Conservation (phyloP, 35 echinoderm and acorn worm species). For the Strongylocentrotus purpuratus region DNA sequence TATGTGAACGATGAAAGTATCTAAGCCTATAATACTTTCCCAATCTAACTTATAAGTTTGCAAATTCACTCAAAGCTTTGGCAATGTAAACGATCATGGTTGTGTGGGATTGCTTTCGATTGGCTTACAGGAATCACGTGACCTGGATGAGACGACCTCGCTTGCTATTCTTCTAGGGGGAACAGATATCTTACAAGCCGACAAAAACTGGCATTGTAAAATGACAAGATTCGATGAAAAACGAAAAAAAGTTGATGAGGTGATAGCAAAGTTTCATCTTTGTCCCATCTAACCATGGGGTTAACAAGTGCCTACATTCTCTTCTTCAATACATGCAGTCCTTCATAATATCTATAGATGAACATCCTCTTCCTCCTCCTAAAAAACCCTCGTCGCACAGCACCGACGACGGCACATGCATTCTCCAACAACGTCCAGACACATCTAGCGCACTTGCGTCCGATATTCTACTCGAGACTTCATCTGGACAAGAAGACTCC, state of each 20-base stretch:
- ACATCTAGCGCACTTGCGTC: not conserved
- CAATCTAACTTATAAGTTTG: not conserved
- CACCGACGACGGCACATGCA: not conserved
- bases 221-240: not conserved
- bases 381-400: not conserved
- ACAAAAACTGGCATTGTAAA: not conserved
- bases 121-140: not conserved
- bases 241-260: not conserved
- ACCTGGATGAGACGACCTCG: not conserved
- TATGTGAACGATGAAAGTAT: not conserved
- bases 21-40: not conserved
- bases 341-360: not conserved
- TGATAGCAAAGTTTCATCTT: not conserved
- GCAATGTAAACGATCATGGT: not conserved
- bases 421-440: not conserved
- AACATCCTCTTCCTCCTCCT: not conserved
- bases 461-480: not conserved
- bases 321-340: constrained; percentile 16
- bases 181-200: not conserved
- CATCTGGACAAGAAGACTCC: not conserved
- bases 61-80: not conserved
- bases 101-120: not conserved
- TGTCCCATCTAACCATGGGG: not conserved
- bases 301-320: not conserved
- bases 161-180: not conserved